These are phyloP conservation scores for Cyanocitta stelleri DNA, from an alignment of 2,113 vertebrate species.

Conservation along the genomic window DNA sequence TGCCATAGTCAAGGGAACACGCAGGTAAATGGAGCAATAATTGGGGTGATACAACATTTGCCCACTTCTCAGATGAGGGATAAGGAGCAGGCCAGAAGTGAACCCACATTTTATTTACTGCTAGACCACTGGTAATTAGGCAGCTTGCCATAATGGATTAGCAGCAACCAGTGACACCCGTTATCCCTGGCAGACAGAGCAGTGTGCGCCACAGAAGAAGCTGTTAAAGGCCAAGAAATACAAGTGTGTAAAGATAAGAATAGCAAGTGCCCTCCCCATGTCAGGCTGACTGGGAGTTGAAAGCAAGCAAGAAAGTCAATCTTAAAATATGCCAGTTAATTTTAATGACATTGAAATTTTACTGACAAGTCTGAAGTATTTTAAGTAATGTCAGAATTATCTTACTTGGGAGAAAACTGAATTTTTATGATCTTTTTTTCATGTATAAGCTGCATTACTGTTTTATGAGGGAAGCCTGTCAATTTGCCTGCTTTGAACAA, in stretches of 20 bases:
- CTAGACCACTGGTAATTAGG: slow-evolving; percentile 31
- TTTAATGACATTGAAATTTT: slow-evolving; percentile 52
- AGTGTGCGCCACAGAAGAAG: neutral
- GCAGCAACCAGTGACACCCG: slow-evolving; percentile 22
- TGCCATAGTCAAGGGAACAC: slow-evolving; percentile 38
- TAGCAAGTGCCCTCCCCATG: slow-evolving; percentile 42
- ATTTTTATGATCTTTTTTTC: slow-evolving; percentile 34
- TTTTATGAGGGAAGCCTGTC: slow-evolving; percentile 38
- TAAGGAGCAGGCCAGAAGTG: slow-evolving; percentile 54
- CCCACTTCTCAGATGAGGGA: slow-evolving; percentile 53
- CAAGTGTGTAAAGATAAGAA: slow-evolving; percentile 45
- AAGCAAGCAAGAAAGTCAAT: slow-evolving; percentile 56
- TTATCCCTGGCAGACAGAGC: slow-evolving; percentile 42
- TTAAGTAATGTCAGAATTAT: slow-evolving; percentile 54
- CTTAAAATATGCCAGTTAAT: slow-evolving; percentile 64
- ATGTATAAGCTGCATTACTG: neutral
- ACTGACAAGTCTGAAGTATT: slow-evolving; percentile 65
- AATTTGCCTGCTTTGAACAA: slow-evolving; percentile 15
- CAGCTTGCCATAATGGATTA: slow-evolving; percentile 57
- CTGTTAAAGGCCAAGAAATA: slow-evolving; percentile 9
- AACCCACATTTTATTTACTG: slow-evolving; percentile 49
- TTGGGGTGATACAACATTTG: slow-evolving; percentile 60
- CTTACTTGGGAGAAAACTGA: slow-evolving; percentile 30
- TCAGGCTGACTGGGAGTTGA: slow-evolving; percentile 50
- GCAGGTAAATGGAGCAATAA: slow-evolving; percentile 57